Conservation (phyloP, 2,888 invertebrate genomes). For the Amiota communis region DNA sequence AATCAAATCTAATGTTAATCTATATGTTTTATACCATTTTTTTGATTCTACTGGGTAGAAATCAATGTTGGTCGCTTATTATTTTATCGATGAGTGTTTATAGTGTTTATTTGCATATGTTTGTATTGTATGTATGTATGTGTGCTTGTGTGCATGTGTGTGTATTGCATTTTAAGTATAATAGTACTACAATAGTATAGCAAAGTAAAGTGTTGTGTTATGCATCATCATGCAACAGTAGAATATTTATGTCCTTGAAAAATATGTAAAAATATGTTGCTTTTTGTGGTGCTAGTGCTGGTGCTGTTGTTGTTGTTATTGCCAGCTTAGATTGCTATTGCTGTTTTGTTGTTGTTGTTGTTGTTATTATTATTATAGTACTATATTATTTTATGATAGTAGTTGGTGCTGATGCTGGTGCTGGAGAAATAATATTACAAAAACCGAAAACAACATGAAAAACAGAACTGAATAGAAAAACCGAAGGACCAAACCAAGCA, state of each 20-base stretch:
- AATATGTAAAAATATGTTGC: not conserved
- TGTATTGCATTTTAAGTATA: not conserved
- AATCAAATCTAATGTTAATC: too few species aligned
- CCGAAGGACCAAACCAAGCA: not conserved
- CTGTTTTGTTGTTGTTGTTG: not conserved
- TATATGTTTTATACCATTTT: too few species aligned
- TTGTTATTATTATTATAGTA: not conserved
- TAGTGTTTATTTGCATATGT: too few species aligned
- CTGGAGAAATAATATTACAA: not conserved
- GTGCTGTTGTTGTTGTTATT: conserved; percentile 2
- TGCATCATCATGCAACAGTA: not conserved
- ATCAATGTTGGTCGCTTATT: too few species aligned
- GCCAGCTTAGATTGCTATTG: too few species aligned
- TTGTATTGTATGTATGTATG: not conserved
- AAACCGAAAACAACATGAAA: not conserved
- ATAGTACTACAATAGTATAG: not conserved
- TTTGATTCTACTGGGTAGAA: too few species aligned
- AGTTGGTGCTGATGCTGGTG: not conserved
- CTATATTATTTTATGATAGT: not conserved
- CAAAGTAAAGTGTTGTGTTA: not conserved
- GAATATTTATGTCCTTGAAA: conserved; percentile 5
- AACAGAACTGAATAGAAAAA: not conserved
- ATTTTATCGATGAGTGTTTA: too few species aligned
- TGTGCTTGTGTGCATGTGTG: not conserved
- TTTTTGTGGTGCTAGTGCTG: not conserved